A percentile compares a stretch with the other conserved stretches of the same genome.
These are phyloP conservation scores for Diplodus sargus DNA, from an alignment of 2,797 vertebrate genomes.

Conservation along the genomic window DNA sequence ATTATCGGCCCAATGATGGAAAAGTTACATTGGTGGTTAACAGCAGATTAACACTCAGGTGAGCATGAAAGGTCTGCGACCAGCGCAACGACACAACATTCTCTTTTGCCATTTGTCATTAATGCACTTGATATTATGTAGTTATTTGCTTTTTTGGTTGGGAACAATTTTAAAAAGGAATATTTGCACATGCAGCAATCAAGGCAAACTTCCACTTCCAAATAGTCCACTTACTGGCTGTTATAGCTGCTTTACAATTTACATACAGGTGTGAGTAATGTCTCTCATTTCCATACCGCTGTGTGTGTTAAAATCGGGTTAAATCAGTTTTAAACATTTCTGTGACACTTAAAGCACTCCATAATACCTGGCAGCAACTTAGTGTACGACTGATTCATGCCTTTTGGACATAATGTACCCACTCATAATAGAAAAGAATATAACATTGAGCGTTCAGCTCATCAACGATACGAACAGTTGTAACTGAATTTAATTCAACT, in stretches of 20 bases:
- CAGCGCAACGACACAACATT: no score
- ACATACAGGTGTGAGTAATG: neutral
- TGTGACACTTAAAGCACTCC: neutral
- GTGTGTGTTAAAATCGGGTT: neutral
- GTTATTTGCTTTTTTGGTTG: no score
- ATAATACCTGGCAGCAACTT: neutral
- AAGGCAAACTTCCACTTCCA: neutral
- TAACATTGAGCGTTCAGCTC: neutral
- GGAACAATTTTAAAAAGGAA: neutral
- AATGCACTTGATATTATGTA: neutral
- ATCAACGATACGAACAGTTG: neutral
- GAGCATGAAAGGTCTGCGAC: neutral
- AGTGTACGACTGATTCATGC: neutral
- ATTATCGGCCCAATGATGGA: no score
- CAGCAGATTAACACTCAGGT: no score
- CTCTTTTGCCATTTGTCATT: neutral
- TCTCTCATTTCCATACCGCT: neutral
- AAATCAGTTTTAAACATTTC: neutral
- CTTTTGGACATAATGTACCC: neutral
- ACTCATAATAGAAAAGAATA: neutral
- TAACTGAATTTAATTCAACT: neutral
- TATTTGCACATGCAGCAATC: neutral
- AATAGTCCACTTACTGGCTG: neutral
- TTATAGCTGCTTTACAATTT: slow-evolving; percentile 4
- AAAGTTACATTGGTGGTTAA: no score